Evolutionary conservation across 92 coral and sea anemone species (phyloP), one percentile per base, ranked within the genome.

Genomic region (Actinernus sp.): DNA sequence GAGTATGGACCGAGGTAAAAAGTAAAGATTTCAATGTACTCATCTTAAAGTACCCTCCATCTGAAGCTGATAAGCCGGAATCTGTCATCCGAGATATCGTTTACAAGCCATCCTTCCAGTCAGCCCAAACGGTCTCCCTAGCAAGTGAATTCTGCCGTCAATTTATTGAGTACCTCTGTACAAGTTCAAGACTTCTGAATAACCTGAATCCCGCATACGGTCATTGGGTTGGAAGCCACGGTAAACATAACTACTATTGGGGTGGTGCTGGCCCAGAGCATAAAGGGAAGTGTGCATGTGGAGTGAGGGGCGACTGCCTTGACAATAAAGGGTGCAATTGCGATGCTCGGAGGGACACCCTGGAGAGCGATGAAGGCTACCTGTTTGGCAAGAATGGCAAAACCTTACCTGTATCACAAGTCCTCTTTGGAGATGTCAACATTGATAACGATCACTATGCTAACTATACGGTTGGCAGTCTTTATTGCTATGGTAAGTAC

Each of bases 91-190:
- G 77, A 37, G 74, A 68, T 22, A 77, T 90, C 62, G 54, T 51
- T 2, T 90, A 90, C 28, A 34, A 32, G 55, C 97, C 92, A 0
- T 21, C 52, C 53, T 32, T 76, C 10, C 24, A 59, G 0, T 31
- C 63, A 38, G 97, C 97, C 1, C 66, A 90, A 38, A 91, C 86
- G 54, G 69, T 90, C 46, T 85, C 97, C 9, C 32, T 70, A 61
- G 79, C 80, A 48, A 90, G 97, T 55, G 86, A 76, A 47, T 44
- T 44, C 31, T 90, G 97, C 55, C 46, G 63, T 0, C 97, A 90
- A 68, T 81, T 69, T 60, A 64, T 90, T 2, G 89, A 90, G 51
- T 90, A 86, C 70, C 84, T 83, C 50, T 90, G 97, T 46, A 90
- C 66, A 38, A 61, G 63, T 27, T 83, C 86, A 20, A 76, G 45